Base-by-base conservation (phyloP, 1,140 invertebrate species). In the Magallana angulata region DNA sequence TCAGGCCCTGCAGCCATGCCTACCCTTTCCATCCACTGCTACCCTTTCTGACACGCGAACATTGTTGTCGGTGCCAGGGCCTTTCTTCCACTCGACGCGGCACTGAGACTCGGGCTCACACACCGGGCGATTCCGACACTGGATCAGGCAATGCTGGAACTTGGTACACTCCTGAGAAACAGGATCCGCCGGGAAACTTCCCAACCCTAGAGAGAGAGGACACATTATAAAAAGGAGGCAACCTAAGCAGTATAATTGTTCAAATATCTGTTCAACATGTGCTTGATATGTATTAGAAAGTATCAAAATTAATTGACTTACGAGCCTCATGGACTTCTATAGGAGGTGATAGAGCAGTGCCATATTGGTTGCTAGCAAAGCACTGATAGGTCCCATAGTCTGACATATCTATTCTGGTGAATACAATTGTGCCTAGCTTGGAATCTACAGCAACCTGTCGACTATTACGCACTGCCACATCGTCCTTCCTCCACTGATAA, bases 361-460 rank as follows among this genome's bases (percentile, higher is more conserved):
- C 82, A 30, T 60, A 84, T 16, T 18, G 12, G 24, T 84, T 84
- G 18, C 30, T 60, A 7, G 82, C 82, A 60, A 84, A 84, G 11
- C 82, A 84, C 58, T 84, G 82, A 58, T 84, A 84, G 11, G 58
- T 84, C 16, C 82, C 82, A 7, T 12, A 84, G 24, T 64, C 82
- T 14, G 8, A 6, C 59, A n/a, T 1, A 3, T 84, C 57, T 11
- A 84, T 30, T 30, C 18, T 16, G 6, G 30, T 57, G 16, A 84
- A 84, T 1, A 30, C 30, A 36, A 84, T 84, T 7, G 57, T 62
- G 14, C 82, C 82, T 7, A 58, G 16, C 30, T 62, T 84, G 59
- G 57, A 1, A 62, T 84, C 82, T 48, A 84, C 82, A 36, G 57
- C 57, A 14, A 84, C 82, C 30, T 60, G 18, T 59, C 57, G 82